Percentiles rank a stretch among this genome's conserved stretches.
Conservation (phyloP, 2,797 vertebrate species). For the Pampus argenteus region DNA sequence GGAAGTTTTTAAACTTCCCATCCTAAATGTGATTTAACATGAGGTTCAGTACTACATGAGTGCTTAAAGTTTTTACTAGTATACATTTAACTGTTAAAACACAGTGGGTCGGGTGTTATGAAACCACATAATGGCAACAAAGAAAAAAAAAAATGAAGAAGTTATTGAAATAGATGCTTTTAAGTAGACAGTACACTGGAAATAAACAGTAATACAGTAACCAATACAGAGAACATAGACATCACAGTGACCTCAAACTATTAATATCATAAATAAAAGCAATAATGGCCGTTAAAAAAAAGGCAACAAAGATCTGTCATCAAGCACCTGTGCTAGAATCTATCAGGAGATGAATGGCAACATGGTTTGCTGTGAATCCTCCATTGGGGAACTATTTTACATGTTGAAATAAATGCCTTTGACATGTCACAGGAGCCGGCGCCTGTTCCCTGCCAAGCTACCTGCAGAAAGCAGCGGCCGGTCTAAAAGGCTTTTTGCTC, state of each 20-base stretch:
- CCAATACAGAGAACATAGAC: neutral
- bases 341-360: constrained; percentile 31
- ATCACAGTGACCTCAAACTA: neutral
- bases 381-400: constrained; percentile 39
- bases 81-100: neutral
- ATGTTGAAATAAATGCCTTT: constrained; percentile 49
- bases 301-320: constrained; percentile 25
- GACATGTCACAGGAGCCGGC: constrained; percentile 35
- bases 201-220: neutral
- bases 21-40: neutral
- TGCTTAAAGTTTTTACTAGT: neutral
- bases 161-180: neutral
- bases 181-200: neutral
- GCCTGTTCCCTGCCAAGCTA: constrained; percentile 43
- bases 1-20: neutral
- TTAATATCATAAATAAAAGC: neutral
- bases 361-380: constrained; percentile 26
- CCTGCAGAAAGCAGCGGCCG: constrained; percentile 48
- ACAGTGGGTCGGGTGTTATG: neutral
- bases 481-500: constrained; percentile 25
- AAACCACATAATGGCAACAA: neutral
- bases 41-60: too few relatives aligned
- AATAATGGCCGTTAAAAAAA: too few relatives aligned
- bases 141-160: too few relatives aligned
- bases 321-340: constrained; percentile 22